Conservation (phyloP, 2,113 vertebrate species). For the Pristiophorus japonicus region DNA sequence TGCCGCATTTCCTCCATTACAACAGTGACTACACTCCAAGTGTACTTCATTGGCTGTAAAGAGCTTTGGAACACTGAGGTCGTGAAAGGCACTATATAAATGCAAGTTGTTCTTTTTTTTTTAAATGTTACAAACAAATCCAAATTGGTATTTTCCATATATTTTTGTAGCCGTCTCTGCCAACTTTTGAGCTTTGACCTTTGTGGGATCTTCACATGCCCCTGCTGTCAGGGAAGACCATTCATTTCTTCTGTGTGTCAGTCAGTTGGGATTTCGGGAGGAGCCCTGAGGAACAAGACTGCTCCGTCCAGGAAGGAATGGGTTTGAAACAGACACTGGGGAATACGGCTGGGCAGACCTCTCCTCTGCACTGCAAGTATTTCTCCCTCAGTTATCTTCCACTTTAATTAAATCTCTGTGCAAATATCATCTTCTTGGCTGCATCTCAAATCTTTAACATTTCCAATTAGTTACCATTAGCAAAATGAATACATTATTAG, state of each 20-base stretch:
- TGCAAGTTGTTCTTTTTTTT: not conserved
- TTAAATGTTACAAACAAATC: too few species aligned
- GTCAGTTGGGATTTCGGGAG: too few species aligned
- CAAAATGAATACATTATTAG: slow-evolving; percentile 37
- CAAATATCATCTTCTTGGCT: slow-evolving; percentile 35
- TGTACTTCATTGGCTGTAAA: too few species aligned
- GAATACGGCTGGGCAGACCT: not conserved
- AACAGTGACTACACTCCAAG: too few species aligned
- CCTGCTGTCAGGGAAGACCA: too few species aligned
- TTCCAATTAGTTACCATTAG: slow-evolving; percentile 34
- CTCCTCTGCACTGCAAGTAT: not conserved
- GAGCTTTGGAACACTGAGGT: not conserved
- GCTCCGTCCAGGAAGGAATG: not conserved
- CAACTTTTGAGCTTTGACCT: too few species aligned
- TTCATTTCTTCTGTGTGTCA: too few species aligned
- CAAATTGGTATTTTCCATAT: too few species aligned
- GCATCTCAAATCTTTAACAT: slow-evolving; percentile 35
- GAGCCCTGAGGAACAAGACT: not conserved
- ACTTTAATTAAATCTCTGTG: slow-evolving; percentile 30
- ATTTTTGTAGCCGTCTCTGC: too few species aligned
- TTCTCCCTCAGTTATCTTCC: not conserved
- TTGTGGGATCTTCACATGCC: too few species aligned
- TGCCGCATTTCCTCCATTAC: not conserved
- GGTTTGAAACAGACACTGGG: not conserved
- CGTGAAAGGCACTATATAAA: not conserved